These are phyloP conservation scores for Sinodicranocentrus sp. DNA, from an alignment of 2,888 invertebrate genomes.

Conservation along the genomic window DNA sequence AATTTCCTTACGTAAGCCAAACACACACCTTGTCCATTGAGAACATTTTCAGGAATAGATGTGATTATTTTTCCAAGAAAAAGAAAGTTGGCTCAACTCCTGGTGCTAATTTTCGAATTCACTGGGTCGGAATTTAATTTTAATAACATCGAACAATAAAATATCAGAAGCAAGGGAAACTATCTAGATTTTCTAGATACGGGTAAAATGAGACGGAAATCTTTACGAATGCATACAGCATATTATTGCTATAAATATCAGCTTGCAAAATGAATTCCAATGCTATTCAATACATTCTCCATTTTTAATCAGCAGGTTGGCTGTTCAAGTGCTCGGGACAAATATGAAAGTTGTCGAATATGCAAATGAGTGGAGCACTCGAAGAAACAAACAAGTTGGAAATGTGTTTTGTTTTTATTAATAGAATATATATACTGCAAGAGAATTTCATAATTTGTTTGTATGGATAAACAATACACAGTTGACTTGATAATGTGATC, in stretches of 20 bases:
- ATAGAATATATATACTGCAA: too few species aligned
- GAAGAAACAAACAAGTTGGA: constrained; percentile 12
- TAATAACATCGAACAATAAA: constrained; percentile 56
- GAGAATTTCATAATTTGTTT: too few species aligned
- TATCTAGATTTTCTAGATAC: not conserved
- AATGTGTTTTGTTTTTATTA: not conserved
- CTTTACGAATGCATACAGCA: too few species aligned
- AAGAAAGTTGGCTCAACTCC: not conserved
- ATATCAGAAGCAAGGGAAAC: not conserved
- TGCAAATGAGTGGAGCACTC: constrained; percentile 39
- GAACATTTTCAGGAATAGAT: not conserved
- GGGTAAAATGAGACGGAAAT: not conserved
- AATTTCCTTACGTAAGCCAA: not conserved
- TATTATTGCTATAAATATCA: not conserved
- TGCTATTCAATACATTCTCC: not conserved
- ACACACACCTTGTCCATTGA: not conserved
- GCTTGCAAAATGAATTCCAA: too few species aligned
- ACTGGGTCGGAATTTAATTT: constrained; percentile 61
- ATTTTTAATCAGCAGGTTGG: constrained; percentile 59
- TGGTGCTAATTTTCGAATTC: constrained; percentile 44
- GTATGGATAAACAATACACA: too few species aligned
- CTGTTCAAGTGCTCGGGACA: constrained; percentile 8
- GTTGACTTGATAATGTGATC: too few species aligned
- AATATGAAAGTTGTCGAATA: constrained; percentile 29
- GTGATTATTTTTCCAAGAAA: not conserved